Conservation (phyloP, 2,888 invertebrate species). For the Oegoconia quadripuncta region DNA sequence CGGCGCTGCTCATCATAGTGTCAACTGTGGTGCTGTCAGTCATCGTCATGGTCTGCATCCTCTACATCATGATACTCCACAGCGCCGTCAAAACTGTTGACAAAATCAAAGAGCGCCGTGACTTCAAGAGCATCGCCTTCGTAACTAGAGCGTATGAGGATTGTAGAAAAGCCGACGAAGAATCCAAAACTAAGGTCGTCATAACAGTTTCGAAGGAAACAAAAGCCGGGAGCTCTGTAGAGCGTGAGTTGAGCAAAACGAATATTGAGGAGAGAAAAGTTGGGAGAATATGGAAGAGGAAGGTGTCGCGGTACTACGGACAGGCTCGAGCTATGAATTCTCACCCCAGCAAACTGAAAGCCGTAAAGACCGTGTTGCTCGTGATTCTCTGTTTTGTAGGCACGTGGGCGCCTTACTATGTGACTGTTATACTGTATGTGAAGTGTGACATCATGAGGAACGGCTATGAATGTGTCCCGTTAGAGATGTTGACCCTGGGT, state of each 20-base stretch:
- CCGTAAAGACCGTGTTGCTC: constrained; percentile 78
- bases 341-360: constrained; percentile 74
- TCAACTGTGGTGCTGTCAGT: constrained; percentile 69
- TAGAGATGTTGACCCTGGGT: constrained; percentile 74
- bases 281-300: constrained; percentile 15
- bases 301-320: constrained; percentile 25
- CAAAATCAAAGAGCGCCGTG: constrained; percentile 57
- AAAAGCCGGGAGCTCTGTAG: constrained; percentile 18
- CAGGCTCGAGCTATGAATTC: constrained; percentile 27
- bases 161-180: constrained; percentile 26
- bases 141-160: constrained; percentile 46
- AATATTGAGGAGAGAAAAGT: constrained; percentile 20
- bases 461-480: constrained; percentile 60
- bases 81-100: constrained; percentile 74
- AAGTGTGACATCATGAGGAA: constrained; percentile 59
- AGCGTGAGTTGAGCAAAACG: constrained; percentile 25
- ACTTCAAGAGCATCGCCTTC: constrained; percentile 31
- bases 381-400: constrained; percentile 76
- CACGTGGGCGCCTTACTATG: constrained; percentile 80
- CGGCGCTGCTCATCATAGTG: constrained; percentile 66
- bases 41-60: constrained; percentile 46
- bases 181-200: constrained; percentile 30
- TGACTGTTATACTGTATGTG: constrained; percentile 72
- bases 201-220: constrained; percentile 34
- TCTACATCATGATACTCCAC: constrained; percentile 77